Base-by-base conservation (phyloP, 2,888 invertebrate genomes). In the Apamea anceps region DNA sequence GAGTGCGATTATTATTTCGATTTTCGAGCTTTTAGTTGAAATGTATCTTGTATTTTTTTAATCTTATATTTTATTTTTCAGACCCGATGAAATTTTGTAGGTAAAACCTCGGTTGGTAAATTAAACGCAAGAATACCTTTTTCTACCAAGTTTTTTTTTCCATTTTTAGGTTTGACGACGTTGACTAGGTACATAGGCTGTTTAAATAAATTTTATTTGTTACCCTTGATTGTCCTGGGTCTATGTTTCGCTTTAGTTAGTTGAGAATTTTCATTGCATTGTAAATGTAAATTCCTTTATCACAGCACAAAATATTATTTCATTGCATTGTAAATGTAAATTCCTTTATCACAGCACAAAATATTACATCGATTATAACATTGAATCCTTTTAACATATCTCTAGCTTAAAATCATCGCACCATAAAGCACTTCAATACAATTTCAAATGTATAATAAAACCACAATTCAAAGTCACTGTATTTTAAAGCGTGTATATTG, bases 1-100 rank as follows among this genome's bases (percentile, higher is more conserved):
- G 32, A 79, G 21, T 48, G 32, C 37, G 51, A 82, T 77, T 67
- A 77, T 77, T 75, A 82, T 79, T 79, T 74, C 18, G 63, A 86
- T 79, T 72, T 83, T 74, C 51, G 10, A 60, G 51, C 21, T 74
- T 42, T 72, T 32, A 13, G 28, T 54, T 66, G 68, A 77, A 70
- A 83, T 70, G 28, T 70, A 48, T 81, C 25, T 65, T n/a, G 7
- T 70, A 32, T 45, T 80, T 37, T 32, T 18, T 57, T 8, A 57
- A 28, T 72, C 15, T 42, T 51, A 60, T 7, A 18, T 60, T 74
- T 57, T 1, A 21, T 51, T 66, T 18, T n/a, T 21, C 21, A 8
- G 28, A 21, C 6, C 28, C 18, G 12, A 45, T 28, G 21, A 45
- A 68, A 28, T 68, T 21, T 68, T 28, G 6, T 48, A 28, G 7